phyloP scores from a whole-genome alignment of 2,113 vertebrate genomes.

The Halcyon senegalensis region DNA sequence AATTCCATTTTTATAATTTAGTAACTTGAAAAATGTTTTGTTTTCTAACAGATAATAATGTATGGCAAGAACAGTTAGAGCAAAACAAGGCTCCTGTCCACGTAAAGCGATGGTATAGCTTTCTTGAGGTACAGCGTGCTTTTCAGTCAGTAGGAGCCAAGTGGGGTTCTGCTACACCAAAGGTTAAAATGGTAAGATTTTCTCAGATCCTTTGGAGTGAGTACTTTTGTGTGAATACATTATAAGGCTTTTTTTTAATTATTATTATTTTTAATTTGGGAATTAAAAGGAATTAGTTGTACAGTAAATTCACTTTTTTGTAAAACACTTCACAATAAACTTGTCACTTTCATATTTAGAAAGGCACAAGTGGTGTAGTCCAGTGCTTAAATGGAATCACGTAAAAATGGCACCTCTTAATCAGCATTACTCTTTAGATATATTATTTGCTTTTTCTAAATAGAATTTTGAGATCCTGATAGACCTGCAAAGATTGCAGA shows the following conservation, averaged over 20 bases:
- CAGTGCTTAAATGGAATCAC: not conserved
- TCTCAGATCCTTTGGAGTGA: not conserved
- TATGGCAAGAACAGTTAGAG: constrained; percentile 78
- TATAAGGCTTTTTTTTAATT: not conserved
- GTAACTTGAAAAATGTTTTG: not conserved
- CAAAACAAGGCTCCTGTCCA: constrained; percentile 81
- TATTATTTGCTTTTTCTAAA: not conserved
- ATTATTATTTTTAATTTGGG: not conserved
- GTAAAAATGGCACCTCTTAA: not conserved
- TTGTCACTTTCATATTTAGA: not conserved
- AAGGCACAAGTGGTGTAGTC: not conserved
- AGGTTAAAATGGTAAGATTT: constrained; percentile 72
- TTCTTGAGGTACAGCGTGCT: constrained; percentile 84
- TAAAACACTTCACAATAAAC: not conserved
- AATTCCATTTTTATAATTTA: not conserved
- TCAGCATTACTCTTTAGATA: not conserved
- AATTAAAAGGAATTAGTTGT: not conserved
- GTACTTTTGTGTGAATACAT: not conserved
- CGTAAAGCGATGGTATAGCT: constrained; percentile 89
- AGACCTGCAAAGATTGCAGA: not conserved
- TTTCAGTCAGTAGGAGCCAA: constrained; percentile 85
- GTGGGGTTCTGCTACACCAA: constrained; percentile 70
- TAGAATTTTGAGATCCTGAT: not conserved
- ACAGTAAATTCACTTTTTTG: not conserved
- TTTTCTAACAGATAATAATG: constrained; percentile 75